phyloP scores from a whole-genome alignment of 2,797 vertebrate genomes.

The Catamblyrhynchus diadema region DNA sequence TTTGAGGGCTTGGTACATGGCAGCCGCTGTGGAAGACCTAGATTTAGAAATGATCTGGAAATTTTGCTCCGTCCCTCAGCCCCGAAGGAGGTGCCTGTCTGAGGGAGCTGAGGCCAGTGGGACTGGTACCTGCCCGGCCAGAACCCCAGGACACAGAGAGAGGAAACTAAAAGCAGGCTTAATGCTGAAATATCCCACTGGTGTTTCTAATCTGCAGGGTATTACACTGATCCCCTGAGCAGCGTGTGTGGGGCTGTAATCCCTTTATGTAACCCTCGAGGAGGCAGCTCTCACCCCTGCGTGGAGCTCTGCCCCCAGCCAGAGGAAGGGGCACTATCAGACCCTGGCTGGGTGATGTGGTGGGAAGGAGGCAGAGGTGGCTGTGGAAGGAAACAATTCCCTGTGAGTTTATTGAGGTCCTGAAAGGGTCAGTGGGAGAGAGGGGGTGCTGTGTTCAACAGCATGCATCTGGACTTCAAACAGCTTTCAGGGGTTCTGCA shows the following conservation, averaged over 20 bases:
- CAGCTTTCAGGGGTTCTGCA: background rate
- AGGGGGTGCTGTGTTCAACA: rapidly evolving
- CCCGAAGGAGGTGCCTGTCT: background rate
- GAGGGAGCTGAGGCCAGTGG: background rate
- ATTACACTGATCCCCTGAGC: background rate
- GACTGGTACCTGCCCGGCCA: rapidly evolving
- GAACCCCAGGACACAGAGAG: background rate
- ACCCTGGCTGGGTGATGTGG: rapidly evolving
- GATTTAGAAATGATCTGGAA: background rate
- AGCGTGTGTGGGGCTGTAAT: background rate
- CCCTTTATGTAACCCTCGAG: background rate
- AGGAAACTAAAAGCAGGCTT: background rate
- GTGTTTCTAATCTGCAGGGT: background rate
- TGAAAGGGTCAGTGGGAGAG: background rate
- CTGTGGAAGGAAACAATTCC: background rate
- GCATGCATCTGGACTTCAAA: background rate
- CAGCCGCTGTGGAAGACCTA: background rate
- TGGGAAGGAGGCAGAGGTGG: background rate
- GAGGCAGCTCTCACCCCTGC: background rate
- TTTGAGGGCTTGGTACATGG: background rate
- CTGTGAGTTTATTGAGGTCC: rapidly evolving
- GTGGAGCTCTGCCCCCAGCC: rapidly evolving
- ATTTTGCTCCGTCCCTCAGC: background rate
- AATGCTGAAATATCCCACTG: background rate
- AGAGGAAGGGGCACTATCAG: background rate